Conservation (phyloP, 2,888 invertebrate species). For the Cerastoderma edule region DNA sequence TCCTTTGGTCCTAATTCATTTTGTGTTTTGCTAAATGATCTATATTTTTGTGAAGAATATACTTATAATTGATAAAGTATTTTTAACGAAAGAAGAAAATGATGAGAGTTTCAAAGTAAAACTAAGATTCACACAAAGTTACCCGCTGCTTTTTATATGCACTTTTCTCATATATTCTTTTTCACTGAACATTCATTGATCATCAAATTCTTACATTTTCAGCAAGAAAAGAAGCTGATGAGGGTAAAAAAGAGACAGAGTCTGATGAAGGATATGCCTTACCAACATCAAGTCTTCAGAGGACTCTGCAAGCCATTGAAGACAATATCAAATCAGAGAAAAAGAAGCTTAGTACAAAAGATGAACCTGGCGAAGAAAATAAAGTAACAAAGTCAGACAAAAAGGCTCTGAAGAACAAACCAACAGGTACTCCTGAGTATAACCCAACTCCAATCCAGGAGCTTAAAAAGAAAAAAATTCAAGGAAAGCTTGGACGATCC, state of each 20-base stretch:
- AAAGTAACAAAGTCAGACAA: constrained; percentile 11
- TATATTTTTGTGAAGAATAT: no score
- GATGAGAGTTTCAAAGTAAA: no score
- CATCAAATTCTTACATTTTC: no score
- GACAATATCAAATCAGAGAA: constrained; percentile 54
- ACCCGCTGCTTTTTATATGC: not conserved
- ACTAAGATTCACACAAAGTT: no score
- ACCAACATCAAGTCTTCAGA: constrained; percentile 50
- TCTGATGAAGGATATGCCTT: constrained; percentile 34
- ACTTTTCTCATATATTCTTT: no score
- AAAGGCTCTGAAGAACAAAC: constrained; percentile 36
- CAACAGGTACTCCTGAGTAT: constrained; percentile 69
- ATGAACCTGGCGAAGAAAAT: not conserved
- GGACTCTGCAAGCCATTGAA: constrained; percentile 54
- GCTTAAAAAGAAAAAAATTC: constrained; percentile 55
- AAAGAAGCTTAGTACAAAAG: constrained; percentile 37
- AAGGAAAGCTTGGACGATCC: constrained; percentile 38
- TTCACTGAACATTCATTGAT: no score
- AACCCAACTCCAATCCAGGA: constrained; percentile 75
- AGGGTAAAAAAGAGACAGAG: constrained; percentile 2
- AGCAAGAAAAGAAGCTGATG: constrained; percentile 44
- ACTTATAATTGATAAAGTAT: no score
- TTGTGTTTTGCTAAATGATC: no score
- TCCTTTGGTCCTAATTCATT: no score
- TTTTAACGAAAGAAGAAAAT: no score